Evolutionary conservation across 2,113 vertebrate genomes (phyloP).

Genomic region (Stegostoma tigrinum): DNA sequence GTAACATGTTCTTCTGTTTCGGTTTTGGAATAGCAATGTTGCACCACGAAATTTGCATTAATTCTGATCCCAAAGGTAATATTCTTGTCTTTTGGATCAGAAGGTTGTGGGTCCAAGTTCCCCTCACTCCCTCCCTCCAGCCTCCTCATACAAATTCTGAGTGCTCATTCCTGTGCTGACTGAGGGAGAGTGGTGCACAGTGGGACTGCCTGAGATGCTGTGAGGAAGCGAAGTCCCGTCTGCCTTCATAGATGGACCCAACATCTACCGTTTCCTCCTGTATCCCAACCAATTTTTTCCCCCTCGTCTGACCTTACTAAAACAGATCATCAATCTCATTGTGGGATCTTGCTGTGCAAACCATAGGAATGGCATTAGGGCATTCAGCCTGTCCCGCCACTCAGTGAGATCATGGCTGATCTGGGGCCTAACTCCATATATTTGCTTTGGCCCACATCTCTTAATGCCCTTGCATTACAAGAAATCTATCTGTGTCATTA

Average conservation of each 20-base stretch:
- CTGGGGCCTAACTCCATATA: too few relatives aligned
- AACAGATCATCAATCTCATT: neutral
- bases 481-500: too few relatives aligned
- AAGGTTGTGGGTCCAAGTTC: neutral
- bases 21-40: neutral
- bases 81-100: neutral
- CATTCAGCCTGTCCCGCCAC: too few relatives aligned
- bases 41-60: neutral
- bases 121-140: neutral
- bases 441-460: too few relatives aligned
- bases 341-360: neutral
- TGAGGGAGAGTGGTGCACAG: neutral
- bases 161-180: neutral
- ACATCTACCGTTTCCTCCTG: neutral
- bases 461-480: too few relatives aligned
- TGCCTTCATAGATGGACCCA: neutral
- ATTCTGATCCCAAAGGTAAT: neutral
- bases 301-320: neutral
- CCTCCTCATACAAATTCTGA: neutral
- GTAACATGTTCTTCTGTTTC: neutral
- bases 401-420: too few relatives aligned
- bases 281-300: neutral
- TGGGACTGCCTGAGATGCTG: neutral
- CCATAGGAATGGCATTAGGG: too few relatives aligned
- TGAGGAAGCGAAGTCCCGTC: neutral